phyloP scores from a whole-genome alignment of 2,888 invertebrate species.

The Ennomos erosarius region DNA sequence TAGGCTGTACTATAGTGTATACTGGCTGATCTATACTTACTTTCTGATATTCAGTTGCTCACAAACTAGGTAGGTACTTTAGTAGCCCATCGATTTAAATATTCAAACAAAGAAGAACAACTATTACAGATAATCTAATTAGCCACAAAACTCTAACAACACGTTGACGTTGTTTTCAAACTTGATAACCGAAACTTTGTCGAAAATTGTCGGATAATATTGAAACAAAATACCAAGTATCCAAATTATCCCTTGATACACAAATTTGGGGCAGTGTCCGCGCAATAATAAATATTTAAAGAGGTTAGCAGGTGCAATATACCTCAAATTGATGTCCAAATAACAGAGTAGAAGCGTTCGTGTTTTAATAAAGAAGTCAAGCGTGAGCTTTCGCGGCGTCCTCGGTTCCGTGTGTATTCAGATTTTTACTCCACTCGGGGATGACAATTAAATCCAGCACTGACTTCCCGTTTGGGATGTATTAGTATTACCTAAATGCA shows the following conservation, averaged over 20 bases:
- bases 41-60: too few species aligned
- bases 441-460: too few species aligned
- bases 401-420: slow-evolving; percentile 9
- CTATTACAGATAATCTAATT: too few species aligned
- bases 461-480: too few species aligned
- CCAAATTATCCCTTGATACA: slow-evolving; percentile 54
- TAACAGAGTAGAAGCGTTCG: slow-evolving; percentile 64
- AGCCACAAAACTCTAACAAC: too few species aligned
- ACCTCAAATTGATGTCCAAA: slow-evolving; percentile 71
- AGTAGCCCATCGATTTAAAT: too few species aligned
- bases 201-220: slow-evolving; percentile 46
- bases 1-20: too few species aligned
- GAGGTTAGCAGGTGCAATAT: slow-evolving; percentile 78
- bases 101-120: too few species aligned
- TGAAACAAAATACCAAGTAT: slow-evolving; percentile 51
- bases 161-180: slow-evolving; percentile 13
- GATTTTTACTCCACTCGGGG: too few species aligned
- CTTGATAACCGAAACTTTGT: slow-evolving; percentile 42
- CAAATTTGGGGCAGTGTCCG: slow-evolving; percentile 56
- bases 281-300: slow-evolving; percentile 77
- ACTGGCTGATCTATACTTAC: too few species aligned
- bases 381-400: neutral
- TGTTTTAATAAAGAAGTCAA: slow-evolving; percentile 18
- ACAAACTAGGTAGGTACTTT: too few species aligned
- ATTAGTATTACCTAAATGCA: too few species aligned